Base-by-base conservation (phyloP, 92 coral and sea anemone species). In the Pocillopora meandrina region DNA sequence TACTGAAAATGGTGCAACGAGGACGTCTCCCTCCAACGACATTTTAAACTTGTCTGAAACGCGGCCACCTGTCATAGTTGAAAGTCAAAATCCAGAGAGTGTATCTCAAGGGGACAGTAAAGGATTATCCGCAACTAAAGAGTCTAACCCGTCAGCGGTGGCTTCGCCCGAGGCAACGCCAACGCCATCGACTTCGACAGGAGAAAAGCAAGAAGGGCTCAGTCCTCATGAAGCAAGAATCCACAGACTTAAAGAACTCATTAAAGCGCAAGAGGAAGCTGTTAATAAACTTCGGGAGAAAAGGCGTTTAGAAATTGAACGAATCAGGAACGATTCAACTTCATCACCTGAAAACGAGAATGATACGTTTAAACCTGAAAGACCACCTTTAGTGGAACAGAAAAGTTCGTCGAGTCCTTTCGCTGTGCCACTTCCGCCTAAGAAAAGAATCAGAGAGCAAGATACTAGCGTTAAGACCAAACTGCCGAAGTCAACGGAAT, bases 191-290 rank as follows among this genome's bases (percentile, higher is more conserved):
- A 13, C 92, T 0, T 60, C 87, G 12, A 47, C 74, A 6, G 65
- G 5, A 1, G 80, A 23, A 20, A 59, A 71, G 33, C 33, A 80
- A 0, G 21, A 75, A 14, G 98, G 98, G 18, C 87, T 94, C 18
- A 77, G 94, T 18, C 95, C 98, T 3, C 97, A 95, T 20, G 99
- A 97, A 21, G 97, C 92, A 15, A 95, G 89, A 52, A 93, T 97
- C 49, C 93, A 91, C 62, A 86, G 91, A 80, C 93, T 97, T 9
- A 97, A 97, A 82, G 95, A 93, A 55, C 97, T 93, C 34, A 73
- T 97, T 49, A 85, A 82, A 80, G 86, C 87, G 57, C 99, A 97
- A 57, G 98, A 95, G 65, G 95, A 91, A 56, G 95, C 97, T 17
- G 87, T 97, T 2, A 90, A 91, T 17, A 92, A 87, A 36, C 80